Conservation (phyloP, 2,888 invertebrate species). For the Copidosoma aretas region DNA sequence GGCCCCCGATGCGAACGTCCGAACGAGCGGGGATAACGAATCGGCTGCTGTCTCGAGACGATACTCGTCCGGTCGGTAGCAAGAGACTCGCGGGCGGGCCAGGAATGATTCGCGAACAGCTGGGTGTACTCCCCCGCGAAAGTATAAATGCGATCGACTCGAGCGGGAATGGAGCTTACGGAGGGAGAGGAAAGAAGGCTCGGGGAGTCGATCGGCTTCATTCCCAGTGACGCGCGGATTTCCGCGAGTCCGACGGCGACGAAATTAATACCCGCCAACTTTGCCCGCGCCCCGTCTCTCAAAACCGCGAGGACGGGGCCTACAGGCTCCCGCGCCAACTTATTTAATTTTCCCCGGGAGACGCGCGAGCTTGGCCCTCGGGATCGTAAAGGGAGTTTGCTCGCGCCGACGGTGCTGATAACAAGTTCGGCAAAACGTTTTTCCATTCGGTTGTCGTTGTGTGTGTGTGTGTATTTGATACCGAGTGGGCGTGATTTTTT, state of each 20-base stretch:
- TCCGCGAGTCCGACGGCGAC: background rate
- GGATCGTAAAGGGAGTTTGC: no score
- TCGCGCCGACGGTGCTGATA: slow-evolving; percentile 18
- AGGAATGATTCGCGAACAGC: no score
- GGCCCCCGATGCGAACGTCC: no score
- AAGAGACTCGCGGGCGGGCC: no score
- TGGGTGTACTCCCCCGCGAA: no score
- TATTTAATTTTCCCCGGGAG: slow-evolving; percentile 32
- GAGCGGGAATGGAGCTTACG: no score
- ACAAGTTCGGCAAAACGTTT: slow-evolving; percentile 11
- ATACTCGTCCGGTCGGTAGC: no score
- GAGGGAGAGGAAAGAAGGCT: background rate
- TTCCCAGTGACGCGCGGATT: background rate
- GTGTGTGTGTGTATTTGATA: background rate
- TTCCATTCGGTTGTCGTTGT: background rate
- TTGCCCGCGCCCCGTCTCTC: background rate
- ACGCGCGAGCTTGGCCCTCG: slow-evolving; percentile 1
- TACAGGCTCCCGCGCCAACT: slow-evolving; percentile 35
- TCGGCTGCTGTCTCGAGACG: no score
- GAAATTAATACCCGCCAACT: slow-evolving; percentile 16
- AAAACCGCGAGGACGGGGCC: slow-evolving; percentile 14
- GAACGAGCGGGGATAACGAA: no score
- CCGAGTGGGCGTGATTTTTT: no score
- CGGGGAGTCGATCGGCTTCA: background rate
- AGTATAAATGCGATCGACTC: no score